Evolutionary conservation across 1,140 invertebrate genomes (phyloP), one percentile per base, ranked within the genome.

Genomic region (Drosophila pseudoobscura): DNA sequence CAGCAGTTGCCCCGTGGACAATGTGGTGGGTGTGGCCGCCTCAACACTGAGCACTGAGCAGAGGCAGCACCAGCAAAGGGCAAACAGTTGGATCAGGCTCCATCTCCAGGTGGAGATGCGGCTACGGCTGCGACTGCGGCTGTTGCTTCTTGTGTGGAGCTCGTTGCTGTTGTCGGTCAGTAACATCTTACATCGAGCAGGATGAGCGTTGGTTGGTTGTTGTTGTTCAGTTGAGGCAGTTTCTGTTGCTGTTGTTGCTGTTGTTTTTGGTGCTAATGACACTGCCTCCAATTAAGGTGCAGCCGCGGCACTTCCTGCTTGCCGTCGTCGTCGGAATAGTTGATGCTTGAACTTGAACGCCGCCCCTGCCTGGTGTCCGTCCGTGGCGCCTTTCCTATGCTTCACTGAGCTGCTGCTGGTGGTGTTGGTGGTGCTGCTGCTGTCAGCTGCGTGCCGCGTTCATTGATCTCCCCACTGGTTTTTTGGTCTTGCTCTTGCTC

Each of bases 161-260:
- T 50, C 24, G 49, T 45, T 53, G 31, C 26, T 52, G 26, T 53
- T 56, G 55, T 63, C 89, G 78, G 78, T 68, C 70, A 89, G 88
- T 90, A 91, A 88, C 91, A 91, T 91, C 55, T 90, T 91, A 91
- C 90, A 91, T 91, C 72, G 90, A 91, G 89, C 80, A 68, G 47
- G 76, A 65, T 69, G 80, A 68, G 80, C 64, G 68, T 51, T 53
- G 44, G 65, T 69, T 63, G 41, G 35, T 39, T 39, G 35, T 11
- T 13, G 59, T 47, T 54, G 56, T 29, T 60, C 20, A 20, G 55
- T 44, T 20, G 53, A 43, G 41, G 50, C 47, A 6, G 50, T 15
- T 20, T 20, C 1, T 69, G 57, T 64, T 52, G 64, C 45, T 47
- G 57, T 45, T 57, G 57, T 47, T 56, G 58, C 45, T 26, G 65